Evolutionary conservation across 2,113 vertebrate species (phyloP), one percentile per base, ranked within the genome.

Genomic region (Sardina pilchardus): DNA sequence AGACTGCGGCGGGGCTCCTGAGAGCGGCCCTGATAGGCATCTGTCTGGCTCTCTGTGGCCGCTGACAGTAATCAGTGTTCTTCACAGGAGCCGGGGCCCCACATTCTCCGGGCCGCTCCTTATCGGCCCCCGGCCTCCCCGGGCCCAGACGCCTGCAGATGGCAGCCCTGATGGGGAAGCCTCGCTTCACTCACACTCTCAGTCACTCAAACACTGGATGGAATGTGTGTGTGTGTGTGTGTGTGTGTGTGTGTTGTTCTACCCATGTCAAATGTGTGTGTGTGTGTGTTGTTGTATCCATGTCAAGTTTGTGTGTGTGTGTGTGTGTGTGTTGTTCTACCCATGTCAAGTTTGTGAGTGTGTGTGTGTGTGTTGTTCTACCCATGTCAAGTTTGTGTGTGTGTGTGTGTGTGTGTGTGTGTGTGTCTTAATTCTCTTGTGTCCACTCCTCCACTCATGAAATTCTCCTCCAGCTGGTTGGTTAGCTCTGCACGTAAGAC

Each of bases 261-360:
- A 56, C 53, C 14, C 53, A 56, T 56, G 19, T 56, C 16, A 56
- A 19, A 26, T 71, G n/a, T 71, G 63, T 71, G n/a, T 71, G 83
- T 88, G 56, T 82, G 6, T 16, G 83, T 2, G 59, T 84, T 44
- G 42, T n/a, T n/a, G n/a, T n/a, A n/a, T n/a, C n/a, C n/a, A n/a
- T n/a, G n/a, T n/a, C n/a, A n/a, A n/a, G n/a, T n/a, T n/a, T 59
- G 83, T 43, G 39, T 26, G 39, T 84, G 59, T 86, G 88, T 85
- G 42, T 82, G 56, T 82, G 63, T 30, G 63, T 71, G 24, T 71
- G 63, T 34, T 48, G 24, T 71, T 56, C 14, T 56, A 56, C 53
- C 14, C 53, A 56, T 56, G 19, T 56, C 16, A 56, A 19, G 63
- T 71, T 26, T 71, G 63, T 71, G 63, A 71, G 34, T 71, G 63